Evolutionary conservation across 2,113 vertebrate species (phyloP).

Genomic region (Gasterosteus aculeatus): DNA sequence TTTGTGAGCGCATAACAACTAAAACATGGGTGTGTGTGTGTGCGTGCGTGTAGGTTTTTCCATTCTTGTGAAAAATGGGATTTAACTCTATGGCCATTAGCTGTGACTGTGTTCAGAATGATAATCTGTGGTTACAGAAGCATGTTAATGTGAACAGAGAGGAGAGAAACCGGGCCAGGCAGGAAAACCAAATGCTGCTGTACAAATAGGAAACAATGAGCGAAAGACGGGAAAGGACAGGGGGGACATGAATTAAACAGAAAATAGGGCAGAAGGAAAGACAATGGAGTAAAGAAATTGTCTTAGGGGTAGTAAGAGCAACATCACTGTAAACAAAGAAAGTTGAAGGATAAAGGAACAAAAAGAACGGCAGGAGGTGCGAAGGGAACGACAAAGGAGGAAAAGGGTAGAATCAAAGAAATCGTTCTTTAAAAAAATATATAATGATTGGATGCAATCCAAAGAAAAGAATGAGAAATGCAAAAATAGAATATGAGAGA

Average conservation of each 20-base stretch:
- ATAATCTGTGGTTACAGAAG: conserved; percentile 27
- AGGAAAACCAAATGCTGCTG: conserved; percentile 8
- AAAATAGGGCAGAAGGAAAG: background rate
- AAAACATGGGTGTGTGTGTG: conserved; percentile 15
- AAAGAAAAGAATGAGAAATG: background rate
- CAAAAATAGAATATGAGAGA: background rate
- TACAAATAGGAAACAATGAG: background rate
- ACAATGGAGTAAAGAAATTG: background rate
- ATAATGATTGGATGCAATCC: background rate
- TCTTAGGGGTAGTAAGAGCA: background rate
- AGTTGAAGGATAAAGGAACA: background rate
- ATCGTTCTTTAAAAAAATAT: background rate
- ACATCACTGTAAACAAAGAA: background rate
- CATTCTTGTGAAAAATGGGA: conserved; percentile 41
- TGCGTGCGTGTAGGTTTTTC: background rate
- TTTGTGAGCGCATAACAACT: conserved; percentile 17
- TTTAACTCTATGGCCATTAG: conserved; percentile 46
- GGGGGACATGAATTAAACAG: background rate
- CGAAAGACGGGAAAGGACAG: background rate
- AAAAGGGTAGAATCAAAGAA: background rate
- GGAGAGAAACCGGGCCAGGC: background rate
- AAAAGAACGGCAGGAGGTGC: background rate
- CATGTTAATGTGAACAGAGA: conserved; percentile 58
- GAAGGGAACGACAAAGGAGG: background rate
- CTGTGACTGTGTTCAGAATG: conserved; percentile 42